Base-by-base conservation (phyloP, 2,113 vertebrate genomes). In the Paratilapia polleni region DNA sequence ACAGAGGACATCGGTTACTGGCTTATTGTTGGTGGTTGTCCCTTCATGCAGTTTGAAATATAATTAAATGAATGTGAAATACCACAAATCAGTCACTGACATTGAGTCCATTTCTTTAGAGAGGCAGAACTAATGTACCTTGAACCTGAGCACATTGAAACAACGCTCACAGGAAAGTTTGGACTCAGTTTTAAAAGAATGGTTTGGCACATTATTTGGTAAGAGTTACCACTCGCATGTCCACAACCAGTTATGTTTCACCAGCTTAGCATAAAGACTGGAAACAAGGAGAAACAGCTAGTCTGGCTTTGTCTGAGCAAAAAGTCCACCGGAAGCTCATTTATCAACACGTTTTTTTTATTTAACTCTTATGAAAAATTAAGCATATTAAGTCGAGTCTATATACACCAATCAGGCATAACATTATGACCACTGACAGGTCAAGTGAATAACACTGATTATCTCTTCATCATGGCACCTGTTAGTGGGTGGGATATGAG, bases 11-110 rank as follows among this genome's bases (percentile, higher is more conserved):
- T 59, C 61, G 6, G 47, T 63, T 28, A 60, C 24, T 43, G 24
- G 60, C 56, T 34, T 49, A 76, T 68, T 62, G 61, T 34, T 36
- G 17, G 63, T 28, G 68, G 12, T 80, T 38, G 49, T 74, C 26
- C 13, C 28, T 6, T 77, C 47, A 20, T 47, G 31, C 54, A 31
- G n/a, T 82, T 54, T 82, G 60, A 86, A 80, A 75, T 86, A 36
- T 74, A 47, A 49, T 81, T 52, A 56, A 86, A 52, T 73, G 9
- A 68, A 73, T 61, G 24, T 62, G 22, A 80, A 61, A 82, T 2
- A 5, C 41, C 63, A 79, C 34, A 58, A 28, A 79, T 81, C 28
- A 31, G 36, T 89, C 63, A 64, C 62, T 38, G 61, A 77, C 31
- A 79, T n/a, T 11, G 17, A 75, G 76, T 19, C n/a, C 26, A 60